Evolutionary conservation across 2,888 invertebrate genomes (phyloP).

Genomic region (Lasioglossum oenotherae): DNA sequence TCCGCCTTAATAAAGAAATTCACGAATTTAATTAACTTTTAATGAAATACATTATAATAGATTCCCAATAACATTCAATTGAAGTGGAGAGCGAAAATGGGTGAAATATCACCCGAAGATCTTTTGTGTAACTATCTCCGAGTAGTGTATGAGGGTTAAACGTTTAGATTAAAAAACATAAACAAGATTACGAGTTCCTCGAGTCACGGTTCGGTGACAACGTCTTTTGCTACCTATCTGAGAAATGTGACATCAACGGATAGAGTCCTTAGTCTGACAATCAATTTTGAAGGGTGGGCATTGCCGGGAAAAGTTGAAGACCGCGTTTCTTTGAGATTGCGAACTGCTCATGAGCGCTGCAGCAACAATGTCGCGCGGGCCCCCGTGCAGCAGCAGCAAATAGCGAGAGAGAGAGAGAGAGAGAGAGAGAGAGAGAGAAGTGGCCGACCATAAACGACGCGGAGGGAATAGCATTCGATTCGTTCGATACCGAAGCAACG

Average conservation of each 20-base stretch:
- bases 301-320: not conserved
- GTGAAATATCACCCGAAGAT: too few relatives aligned
- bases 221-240: not conserved
- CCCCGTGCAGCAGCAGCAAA: not conserved
- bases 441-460: slow-evolving; percentile 29
- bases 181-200: not conserved
- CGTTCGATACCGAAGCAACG: slow-evolving; percentile 48
- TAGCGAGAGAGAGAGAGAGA: not conserved
- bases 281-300: not conserved
- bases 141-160: too few relatives aligned
- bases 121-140: too few relatives aligned
- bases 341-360: not conserved
- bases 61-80: too few relatives aligned
- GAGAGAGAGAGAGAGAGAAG: not conserved
- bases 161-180: too few relatives aligned
- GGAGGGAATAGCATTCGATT: slow-evolving; percentile 46
- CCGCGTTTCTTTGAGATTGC: not conserved
- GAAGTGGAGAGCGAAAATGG: too few relatives aligned
- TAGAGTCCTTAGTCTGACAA: too few relatives aligned
- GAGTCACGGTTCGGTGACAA: not conserved
- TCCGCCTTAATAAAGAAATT: too few relatives aligned
- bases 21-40: too few relatives aligned
- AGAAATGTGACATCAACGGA: too few relatives aligned
- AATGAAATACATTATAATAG: too few relatives aligned
- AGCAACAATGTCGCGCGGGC: slow-evolving; percentile 16